Base-by-base conservation (phyloP, 1,140 invertebrate genomes). In the Sesamia nonagrioides region DNA sequence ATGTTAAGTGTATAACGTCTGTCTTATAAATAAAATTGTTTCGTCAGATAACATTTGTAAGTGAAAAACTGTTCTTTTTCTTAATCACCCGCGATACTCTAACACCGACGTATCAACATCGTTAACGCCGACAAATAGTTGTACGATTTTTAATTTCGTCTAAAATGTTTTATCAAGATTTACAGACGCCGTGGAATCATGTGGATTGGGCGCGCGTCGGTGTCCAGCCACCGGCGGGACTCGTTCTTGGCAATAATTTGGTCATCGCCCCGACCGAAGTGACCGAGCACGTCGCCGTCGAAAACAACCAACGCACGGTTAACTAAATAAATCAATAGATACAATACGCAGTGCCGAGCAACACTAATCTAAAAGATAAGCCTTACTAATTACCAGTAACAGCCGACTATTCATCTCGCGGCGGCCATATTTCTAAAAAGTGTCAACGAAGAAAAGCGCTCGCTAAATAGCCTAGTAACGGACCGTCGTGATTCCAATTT, bases 201-300 rank as follows among this genome's bases (percentile, higher is more conserved):
- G 66, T 75, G 83, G 80, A 78, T 83, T 78, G 80, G 81, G 58
- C 78, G 76, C 81, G 76, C 79, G 81, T 71, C 75, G 76, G 72
- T 72, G 77, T 42, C 21, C 73, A 79, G 76, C 82, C 79, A 82
- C 79, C 82, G 84, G 35, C 84, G 86, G 86, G 87, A 90, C 86
- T 84, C 85, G 91, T 88, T 92, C 87, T 87, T 86, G 81, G 84
- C 85, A 91, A 91, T 92, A 91, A 91, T 89, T 90, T 93, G 91
- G 91, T 91, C 90, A 93, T 90, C 87, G 91, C 87, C 88, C 89
- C 82, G 83, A 77, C 76, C 83, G 80, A 68, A 75, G 68, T 84
- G 79, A 78, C 77, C 78, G 79, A 81, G 80, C 77, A 68, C 80
- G 79, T 78, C 72, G 73, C 69, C 37, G 73, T 73, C 66, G 58